phyloP scores from a whole-genome alignment of 2,113 vertebrate genomes.

The Circaetus gallicus region DNA sequence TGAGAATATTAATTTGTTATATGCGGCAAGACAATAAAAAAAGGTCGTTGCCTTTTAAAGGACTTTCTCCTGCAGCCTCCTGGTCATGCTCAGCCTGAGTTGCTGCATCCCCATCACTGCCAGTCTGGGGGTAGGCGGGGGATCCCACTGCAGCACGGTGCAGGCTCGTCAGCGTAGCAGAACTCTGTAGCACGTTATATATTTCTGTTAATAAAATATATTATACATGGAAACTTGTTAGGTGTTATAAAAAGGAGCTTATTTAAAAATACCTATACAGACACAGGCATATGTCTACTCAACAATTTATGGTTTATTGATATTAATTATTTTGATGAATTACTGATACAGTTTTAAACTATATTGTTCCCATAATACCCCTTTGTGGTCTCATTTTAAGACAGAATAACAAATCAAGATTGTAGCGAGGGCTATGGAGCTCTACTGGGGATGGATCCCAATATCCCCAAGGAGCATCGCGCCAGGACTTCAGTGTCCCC shows the following conservation, averaged over 20 bases:
- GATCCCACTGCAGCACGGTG: background rate
- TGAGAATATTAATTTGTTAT: background rate
- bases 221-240: background rate
- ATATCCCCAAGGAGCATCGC: background rate
- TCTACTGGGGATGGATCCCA: background rate
- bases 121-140: background rate
- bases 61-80: background rate
- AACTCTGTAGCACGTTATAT: rapidly evolving
- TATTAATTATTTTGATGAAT: background rate
- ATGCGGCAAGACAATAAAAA: background rate
- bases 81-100: background rate
- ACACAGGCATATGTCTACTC: too few species aligned
- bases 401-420: background rate
- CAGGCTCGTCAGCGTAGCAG: background rate
- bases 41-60: background rate
- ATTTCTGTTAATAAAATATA: too few species aligned
- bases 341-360: too few species aligned
- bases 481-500: background rate
- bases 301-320: background rate
- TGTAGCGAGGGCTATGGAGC: background rate
- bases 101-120: background rate
- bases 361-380: background rate
- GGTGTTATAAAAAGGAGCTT: background rate
- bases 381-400: background rate
- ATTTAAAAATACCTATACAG: background rate